Base-by-base conservation (phyloP, 2,797 vertebrate genomes). In the Phaenicophaeus curvirostris region DNA sequence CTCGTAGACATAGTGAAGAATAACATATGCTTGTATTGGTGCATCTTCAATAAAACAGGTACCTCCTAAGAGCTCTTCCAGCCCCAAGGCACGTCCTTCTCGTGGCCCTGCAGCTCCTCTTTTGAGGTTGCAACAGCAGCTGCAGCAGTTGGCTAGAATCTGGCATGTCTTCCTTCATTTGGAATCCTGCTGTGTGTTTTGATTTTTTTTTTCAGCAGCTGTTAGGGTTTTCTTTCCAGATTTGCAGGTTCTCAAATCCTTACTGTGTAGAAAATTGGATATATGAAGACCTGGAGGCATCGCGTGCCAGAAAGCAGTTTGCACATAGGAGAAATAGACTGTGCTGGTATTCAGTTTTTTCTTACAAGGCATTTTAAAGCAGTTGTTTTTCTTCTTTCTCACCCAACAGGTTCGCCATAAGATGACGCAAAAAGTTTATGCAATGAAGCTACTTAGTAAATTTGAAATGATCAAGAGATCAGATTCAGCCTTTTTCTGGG, bases 401-500 rank as follows among this genome's bases (percentile, higher is more conserved):
- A 89, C 90, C 78, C 63, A 78, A 94, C 94, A 99, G 99, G 99
- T 99, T 97, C 98, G 99, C 78, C 99, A 99, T 96, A 99, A 99
- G 98, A 98, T 98, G 83, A 99, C 99, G 54, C 99, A 99, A 97
- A 99, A 99, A 67, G 99, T 99, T 92, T 99, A 99, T 77, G 99
- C 99, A 82, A 99, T 99, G 99, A 99, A 99, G 97, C 98, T 99
- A 46, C 98, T 99, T 92, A 99, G 99, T 98, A 99, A 99, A 97
- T 99, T 99, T 97, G 99, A 99, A 98, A 99, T 99, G 99, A 99
- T 99, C 97, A 99, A 99, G 97, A 98, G 99, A 95, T 99, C 99
- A 30, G 99, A 99, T 97, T 99, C 99, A 16, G 99, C 99, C 81
- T 99, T 99, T 97, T 99, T 99, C 98, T 99, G 99, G 99, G 99